Evolutionary conservation across 2,888 invertebrate genomes (phyloP).

Genomic region (Callyntrura guangdongensis): DNA sequence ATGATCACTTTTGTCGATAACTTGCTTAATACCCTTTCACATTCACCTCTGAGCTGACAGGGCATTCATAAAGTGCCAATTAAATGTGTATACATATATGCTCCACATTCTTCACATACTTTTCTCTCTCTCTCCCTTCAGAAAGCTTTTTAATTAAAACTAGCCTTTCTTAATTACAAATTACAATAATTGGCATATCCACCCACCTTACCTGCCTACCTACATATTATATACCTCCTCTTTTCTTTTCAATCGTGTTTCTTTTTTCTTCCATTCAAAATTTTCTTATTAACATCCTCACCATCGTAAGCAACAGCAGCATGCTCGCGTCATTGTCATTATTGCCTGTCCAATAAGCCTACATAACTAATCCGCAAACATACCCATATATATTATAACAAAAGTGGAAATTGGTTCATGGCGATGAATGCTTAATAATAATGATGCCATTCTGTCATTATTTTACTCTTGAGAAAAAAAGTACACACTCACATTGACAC

Average conservation of each 20-base stretch:
- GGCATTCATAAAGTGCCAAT: neutral
- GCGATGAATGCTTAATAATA: conserved; percentile 16
- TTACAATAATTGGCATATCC: conserved; percentile 4
- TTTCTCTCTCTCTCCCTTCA: neutral
- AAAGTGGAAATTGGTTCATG: conserved; percentile 41
- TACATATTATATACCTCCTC: neutral
- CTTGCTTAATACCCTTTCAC: too few species aligned
- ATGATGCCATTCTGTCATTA: neutral
- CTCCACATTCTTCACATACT: too few species aligned
- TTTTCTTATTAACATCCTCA: neutral
- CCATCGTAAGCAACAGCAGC: neutral
- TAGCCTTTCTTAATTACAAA: conserved; percentile 31
- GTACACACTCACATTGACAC: neutral
- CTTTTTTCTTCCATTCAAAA: neutral
- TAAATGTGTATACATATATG: neutral
- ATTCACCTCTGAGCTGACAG: too few species aligned
- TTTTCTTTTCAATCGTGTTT: too few species aligned
- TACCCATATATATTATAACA: neutral
- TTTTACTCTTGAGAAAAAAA: neutral
- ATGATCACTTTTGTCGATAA: too few species aligned
- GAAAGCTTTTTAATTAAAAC: conserved; percentile 42
- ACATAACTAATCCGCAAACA: too few species aligned
- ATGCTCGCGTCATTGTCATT: neutral
- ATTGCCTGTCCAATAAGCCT: conserved; percentile 11
- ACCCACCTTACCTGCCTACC: neutral